These are phyloP conservation scores for Zygothrica quintamaculata DNA, from an alignment of 2,888 invertebrate genomes.

Conservation along the genomic window DNA sequence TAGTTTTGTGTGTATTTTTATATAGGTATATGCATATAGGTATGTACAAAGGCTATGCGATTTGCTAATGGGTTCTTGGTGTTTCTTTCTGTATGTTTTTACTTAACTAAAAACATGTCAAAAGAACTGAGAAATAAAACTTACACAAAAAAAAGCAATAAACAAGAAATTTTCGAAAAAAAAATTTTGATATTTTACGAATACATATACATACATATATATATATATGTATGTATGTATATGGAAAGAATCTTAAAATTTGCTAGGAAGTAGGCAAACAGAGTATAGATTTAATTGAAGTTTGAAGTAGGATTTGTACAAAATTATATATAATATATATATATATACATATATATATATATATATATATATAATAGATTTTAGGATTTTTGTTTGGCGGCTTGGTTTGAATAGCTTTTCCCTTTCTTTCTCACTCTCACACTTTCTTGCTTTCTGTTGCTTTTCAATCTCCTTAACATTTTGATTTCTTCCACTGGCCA, in stretches of 20 bases:
- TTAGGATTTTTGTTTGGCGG: slow-evolving; percentile 27
- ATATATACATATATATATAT: slow-evolving; percentile 25
- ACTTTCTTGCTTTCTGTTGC: slow-evolving; percentile 10
- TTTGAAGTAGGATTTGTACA: slow-evolving; percentile 30
- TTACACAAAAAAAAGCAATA: too few relatives aligned
- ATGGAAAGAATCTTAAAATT: slow-evolving; percentile 6
- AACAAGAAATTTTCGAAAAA: too few relatives aligned
- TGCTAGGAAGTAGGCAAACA: slow-evolving; percentile 29
- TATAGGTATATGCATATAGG: slow-evolving; percentile 22
- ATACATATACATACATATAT: slow-evolving; percentile 7
- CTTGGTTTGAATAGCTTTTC: slow-evolving; percentile 16
- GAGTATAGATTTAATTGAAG: slow-evolving; percentile 20
- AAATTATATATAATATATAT: slow-evolving; percentile 13
- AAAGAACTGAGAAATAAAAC: too few relatives aligned
- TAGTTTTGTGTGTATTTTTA: slow-evolving; percentile 11
- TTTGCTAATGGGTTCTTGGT: not conserved
- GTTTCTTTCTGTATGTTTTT: too few relatives aligned
- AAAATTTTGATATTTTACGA: not conserved
- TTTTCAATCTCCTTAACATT: not conserved
- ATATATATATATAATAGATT: slow-evolving; percentile 17
- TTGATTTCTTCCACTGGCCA: too few relatives aligned
- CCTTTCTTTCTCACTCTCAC: not conserved
- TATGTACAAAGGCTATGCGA: slow-evolving; percentile 33
- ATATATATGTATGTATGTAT: not conserved
- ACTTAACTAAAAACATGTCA: too few relatives aligned